Base-by-base conservation (phyloP, 2,888 invertebrate genomes). In the Coremacera marginata region DNA sequence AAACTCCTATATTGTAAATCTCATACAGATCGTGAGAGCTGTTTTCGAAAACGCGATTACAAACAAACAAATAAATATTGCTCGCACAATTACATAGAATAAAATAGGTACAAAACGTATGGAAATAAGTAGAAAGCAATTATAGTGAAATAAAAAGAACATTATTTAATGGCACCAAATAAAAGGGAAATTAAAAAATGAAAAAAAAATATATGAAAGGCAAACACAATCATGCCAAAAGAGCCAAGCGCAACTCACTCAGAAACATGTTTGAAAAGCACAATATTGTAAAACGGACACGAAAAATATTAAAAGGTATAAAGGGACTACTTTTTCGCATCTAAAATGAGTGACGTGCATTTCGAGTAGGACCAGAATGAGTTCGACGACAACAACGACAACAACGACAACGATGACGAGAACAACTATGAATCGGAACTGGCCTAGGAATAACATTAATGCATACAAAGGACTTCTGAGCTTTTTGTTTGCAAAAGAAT, bases 401-500 rank as follows among this genome's bases (percentile, higher is more conserved):
- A n/a, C 44, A 9, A 27, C 25, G 25, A 27, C 19, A 3, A 31
- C 22, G 27, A 31, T 3, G 51, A 25, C 27, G n/a, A n/a, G n/a
- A n/a, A n/a, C n/a, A 51, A 51, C 51, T 51, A 51, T 68, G 51
- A 51, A 51, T 25, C 25, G 51, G 22, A 65, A 31, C 65, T 34
- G 65, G 34, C 37, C 67, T 44, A 67, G 67, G 67, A 44, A 65
- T 65, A 16, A 65, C 63, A 65, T 65, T 65, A 49, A 49, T 67
- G 67, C 25, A 67, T 67, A 67, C 67, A 67, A 67, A 67, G 67
- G 67, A 19, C 49, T 67, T 67, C 49, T 67, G 31, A 51, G 68
- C 49, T 68, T 68, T 68, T 49, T 51, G 49, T 68, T 68, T 68
- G 51, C 51, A 25, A 49, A 68, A 51, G 68, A 68, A 68, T 68